Base-by-base conservation (phyloP, 2,797 vertebrate genomes). In the Muraenolepis orangiensis region DNA sequence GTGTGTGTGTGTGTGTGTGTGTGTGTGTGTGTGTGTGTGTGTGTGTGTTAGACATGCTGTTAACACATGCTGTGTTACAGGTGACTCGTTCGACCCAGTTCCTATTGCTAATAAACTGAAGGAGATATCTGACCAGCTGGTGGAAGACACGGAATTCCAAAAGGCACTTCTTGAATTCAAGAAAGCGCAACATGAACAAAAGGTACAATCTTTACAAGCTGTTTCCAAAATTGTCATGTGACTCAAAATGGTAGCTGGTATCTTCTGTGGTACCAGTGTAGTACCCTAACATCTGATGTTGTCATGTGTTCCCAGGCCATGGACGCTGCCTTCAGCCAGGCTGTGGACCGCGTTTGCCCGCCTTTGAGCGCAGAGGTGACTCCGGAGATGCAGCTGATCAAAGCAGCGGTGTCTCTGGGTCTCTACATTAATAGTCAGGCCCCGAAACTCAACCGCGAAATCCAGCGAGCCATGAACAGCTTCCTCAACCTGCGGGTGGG, bases 381-480 rank as follows among this genome's bases (percentile, higher is more conserved):
- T 31, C 46, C 84, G 31, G 93, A 94, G 79, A 72, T 92, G 72
- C 86, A 92, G 73, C 80, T 93, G 6, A 89, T 94, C 72, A 82
- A 0, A 8, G 90, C 84, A 0, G 81, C 91, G 0, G 72, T 90
- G n/a, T 75, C 87, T 0, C 18, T 94, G 0, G 89, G 86, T 0
- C 72, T 91, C 4, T 88, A 87, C 29, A 4, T 91, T 6, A 89
- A 82, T 23, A 90, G 86, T n/a, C 81, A 78, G 0, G 85, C 6
- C 18, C 93, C 93, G 4, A 78, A 89, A 2, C 71, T 92, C 13
- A 87, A 16, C 23, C 0, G 0, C 0, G 23, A 14, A 4, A 13
- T 91, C 16, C 74, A 80, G 30, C 0, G 0, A 0, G 76, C 82
- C 20, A 80, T 91, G 86, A 1, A 0, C 0, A 0, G 51, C 1